Evolutionary conservation across 2,797 vertebrate genomes (phyloP).

Genomic region (Balearica regulorum): DNA sequence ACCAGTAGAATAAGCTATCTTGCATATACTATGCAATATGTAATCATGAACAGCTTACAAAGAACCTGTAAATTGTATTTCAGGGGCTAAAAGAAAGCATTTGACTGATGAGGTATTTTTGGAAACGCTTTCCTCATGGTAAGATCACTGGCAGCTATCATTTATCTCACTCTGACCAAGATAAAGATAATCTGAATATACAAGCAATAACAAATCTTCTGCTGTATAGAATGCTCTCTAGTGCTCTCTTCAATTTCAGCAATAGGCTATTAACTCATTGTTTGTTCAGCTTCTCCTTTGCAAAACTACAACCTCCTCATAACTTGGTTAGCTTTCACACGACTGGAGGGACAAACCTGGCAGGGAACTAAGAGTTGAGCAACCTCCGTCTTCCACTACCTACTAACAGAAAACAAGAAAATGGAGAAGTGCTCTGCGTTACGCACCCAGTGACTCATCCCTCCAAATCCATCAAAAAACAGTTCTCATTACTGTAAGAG

Average conservation of each 20-base stretch:
- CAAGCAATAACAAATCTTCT: background rate
- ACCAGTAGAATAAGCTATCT: background rate
- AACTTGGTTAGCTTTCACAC: background rate
- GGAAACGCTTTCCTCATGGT: background rate
- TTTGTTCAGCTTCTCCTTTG: background rate
- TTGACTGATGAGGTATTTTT: background rate
- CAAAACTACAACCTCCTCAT: background rate
- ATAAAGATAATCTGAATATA: background rate
- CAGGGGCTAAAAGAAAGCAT: background rate
- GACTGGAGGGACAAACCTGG: background rate
- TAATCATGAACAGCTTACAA: background rate
- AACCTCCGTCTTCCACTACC: background rate
- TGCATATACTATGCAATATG: background rate
- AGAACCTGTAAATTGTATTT: background rate
- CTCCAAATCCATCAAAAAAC: background rate
- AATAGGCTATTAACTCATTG: background rate
- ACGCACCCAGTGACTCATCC: background rate
- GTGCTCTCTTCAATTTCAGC: background rate
- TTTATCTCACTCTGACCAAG: background rate
- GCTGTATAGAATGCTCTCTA: background rate
- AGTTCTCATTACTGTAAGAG: background rate
- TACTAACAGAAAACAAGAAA: background rate
- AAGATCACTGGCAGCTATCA: background rate
- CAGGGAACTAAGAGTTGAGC: background rate
- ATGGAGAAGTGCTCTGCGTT: background rate